Conservation (phyloP, 1,140 invertebrate species). For the Cyphomyrmex costatus region DNA sequence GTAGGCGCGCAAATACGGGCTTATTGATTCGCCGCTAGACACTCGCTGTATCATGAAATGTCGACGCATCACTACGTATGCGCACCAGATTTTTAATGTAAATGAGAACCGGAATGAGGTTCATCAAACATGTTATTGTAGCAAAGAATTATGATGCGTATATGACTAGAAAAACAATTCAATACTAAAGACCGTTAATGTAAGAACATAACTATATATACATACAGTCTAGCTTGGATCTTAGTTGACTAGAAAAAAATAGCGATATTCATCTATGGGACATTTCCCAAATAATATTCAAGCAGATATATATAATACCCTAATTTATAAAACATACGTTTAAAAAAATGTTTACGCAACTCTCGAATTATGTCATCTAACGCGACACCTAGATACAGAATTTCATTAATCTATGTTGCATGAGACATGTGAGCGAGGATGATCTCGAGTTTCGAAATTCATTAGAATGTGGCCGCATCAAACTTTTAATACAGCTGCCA, state of each 20-base stretch:
- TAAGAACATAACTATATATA: too few species aligned
- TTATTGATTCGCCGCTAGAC: constrained; percentile 41
- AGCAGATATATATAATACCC: too few species aligned
- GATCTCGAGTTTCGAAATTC: constrained; percentile 43
- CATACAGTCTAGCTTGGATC: too few species aligned
- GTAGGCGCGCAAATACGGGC: constrained; percentile 44
- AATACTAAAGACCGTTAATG: too few species aligned
- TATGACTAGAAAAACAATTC: not conserved
- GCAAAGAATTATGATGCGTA: not conserved
- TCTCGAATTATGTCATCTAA: not conserved
- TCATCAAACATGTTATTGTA: not conserved
- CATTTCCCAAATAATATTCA: too few species aligned
- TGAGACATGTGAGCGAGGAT: not conserved
- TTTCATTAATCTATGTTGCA: not conserved
- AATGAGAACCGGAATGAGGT: not conserved
- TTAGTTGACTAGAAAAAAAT: not conserved
- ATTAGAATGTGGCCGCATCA: constrained; percentile 34
- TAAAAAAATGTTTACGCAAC: not conserved
- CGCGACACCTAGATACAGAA: not conserved
- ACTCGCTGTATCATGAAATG: constrained; percentile 1
- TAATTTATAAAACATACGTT: not conserved
- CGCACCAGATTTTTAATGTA: not conserved
- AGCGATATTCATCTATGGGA: not conserved
- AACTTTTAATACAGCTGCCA: constrained; percentile 51
- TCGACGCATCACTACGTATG: not conserved